A percentile compares a stretch with the other conserved stretches of the same genome.
phyloP scores from a whole-genome alignment of 2,113 vertebrate genomes.

The Neopipo cinnamomea region DNA sequence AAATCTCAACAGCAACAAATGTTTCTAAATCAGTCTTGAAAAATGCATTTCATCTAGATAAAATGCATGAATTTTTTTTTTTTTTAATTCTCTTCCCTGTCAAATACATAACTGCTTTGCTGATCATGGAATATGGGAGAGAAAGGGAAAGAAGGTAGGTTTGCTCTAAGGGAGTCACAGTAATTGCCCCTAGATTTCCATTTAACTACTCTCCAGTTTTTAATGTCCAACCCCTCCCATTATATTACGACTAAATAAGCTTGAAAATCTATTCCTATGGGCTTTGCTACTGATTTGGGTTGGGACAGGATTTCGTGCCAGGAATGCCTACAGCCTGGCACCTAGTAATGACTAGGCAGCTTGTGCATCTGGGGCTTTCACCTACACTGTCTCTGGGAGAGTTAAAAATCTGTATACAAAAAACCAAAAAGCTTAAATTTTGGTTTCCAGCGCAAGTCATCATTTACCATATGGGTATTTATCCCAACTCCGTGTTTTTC shows the following conservation, averaged over 20 bases:
- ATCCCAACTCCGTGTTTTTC: constrained; percentile 4
- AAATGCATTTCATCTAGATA: neutral
- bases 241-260: neutral
- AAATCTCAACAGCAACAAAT: neutral
- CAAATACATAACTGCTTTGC: neutral
- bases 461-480: constrained; percentile 57
- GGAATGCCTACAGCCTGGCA: neutral
- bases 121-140: neutral
- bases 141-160: neutral
- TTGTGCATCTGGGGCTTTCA: neutral
- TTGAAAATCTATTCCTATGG: neutral
- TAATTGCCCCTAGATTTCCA: neutral
- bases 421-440: constrained; percentile 25
- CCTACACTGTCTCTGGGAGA: neutral
- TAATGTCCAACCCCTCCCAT: neutral
- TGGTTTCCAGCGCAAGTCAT: constrained; percentile 40
- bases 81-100: neutral
- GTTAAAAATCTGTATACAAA: constrained; percentile 22
- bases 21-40: neutral
- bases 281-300: neutral
- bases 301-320: neutral
- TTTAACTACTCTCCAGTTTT: neutral
- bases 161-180: neutral
- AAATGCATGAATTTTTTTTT: neutral
- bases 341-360: neutral